These are phyloP conservation scores for Metopia argyrocephala DNA, from an alignment of 2,888 invertebrate genomes.

Conservation along the genomic window DNA sequence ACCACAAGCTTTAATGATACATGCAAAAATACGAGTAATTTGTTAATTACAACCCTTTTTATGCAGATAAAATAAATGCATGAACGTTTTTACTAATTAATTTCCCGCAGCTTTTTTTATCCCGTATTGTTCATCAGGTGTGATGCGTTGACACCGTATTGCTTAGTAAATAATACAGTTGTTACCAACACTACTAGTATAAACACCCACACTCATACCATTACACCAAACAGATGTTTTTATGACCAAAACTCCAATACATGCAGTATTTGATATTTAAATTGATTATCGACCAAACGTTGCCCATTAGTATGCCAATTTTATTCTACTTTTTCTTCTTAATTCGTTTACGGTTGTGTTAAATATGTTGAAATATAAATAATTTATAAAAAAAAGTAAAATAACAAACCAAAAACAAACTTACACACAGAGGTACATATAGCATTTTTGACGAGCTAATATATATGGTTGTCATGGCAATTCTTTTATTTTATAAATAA, in stretches of 20 bases:
- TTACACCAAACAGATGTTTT: conserved; percentile 36
- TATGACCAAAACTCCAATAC: conserved; percentile 32
- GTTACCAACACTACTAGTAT: conserved; percentile 38
- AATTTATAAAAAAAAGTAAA: conserved; percentile 1
- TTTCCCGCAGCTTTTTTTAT: not conserved
- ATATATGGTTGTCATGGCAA: conserved; percentile 64
- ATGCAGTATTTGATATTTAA: conserved; percentile 66
- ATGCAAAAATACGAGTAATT: too few species aligned
- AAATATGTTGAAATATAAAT: conserved; percentile 43
- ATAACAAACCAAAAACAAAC: not conserved
- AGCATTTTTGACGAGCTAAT: conserved; percentile 58
- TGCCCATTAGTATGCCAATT: conserved; percentile 70
- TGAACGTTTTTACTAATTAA: conserved; percentile 28
- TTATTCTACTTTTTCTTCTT: conserved; percentile 30
- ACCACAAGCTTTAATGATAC: too few species aligned
- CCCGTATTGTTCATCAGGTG: conserved; percentile 21
- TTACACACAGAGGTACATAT: too few species aligned
- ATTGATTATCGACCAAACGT: conserved; percentile 77
- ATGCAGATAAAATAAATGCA: too few species aligned
- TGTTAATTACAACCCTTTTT: too few species aligned
- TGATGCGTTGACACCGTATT: not conserved
- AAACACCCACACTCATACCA: conserved; percentile 11
- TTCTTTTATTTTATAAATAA: conserved; percentile 63
- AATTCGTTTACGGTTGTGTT: conserved; percentile 45
- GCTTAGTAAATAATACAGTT: not conserved